Base-by-base conservation (phyloP, 2,797 vertebrate species). In the Gallinago solitaria region DNA sequence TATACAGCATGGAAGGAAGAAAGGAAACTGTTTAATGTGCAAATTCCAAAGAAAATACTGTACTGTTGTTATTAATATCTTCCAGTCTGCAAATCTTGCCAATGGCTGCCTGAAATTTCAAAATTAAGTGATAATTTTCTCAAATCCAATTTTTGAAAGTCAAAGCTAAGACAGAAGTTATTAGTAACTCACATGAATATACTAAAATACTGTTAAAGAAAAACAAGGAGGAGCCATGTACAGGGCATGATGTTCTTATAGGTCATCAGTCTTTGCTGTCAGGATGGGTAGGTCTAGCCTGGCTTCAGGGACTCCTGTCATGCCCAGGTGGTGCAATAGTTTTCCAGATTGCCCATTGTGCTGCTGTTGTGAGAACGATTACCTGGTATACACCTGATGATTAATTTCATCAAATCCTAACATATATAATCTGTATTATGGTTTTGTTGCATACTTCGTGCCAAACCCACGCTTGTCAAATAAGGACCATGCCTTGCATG, bases 1-100 rank as follows among this genome's bases (percentile, higher is more conserved):
- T 93, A 17, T 93, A 77, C 67, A 96, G 74, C 56, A 70, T 6
- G 30, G 85, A 90, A 90, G 83, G 83, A 95, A 91, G 83, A 92
- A 95, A 93, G 30, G 68, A 93, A 95, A 64, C 61, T 81, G 78
- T 93, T 93, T 94, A 79, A 92, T 65, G 10, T 84, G 21, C 11
- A 16, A 94, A 90, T 95, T 96, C 97, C 90, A 97, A 96, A 93
- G 89, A 96, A 95, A 96, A 94, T 76, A 95, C 85, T 78, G 41
- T 80, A 33, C 57, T 81, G 59, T 85, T 95, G 47, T 95, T 94
- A 82, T 94, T 96, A 91, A 67, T 95, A 75, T 91, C 79, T 93
- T 75, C 83, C 80, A 93, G 91, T 92, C 94, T 93, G 63, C 33
- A 83, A 84, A 86, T 69, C 82, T 92, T 95, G 90, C 87, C 90